Base-by-base conservation (phyloP, 2,888 invertebrate genomes). In the Cheilosia scutellata region DNA sequence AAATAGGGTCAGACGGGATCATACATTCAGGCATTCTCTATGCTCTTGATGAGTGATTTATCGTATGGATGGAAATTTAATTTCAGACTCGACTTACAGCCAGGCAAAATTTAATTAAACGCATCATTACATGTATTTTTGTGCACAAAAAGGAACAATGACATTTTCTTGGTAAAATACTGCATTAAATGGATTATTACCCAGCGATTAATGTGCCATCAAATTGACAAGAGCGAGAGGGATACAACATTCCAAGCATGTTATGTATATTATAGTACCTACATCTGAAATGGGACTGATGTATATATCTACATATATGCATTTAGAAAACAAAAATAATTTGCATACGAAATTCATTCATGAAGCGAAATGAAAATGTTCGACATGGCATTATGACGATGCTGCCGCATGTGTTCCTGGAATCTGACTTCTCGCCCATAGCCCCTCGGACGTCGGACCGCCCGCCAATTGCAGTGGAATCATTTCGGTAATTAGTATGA, bases 401-500 rank as follows among this genome's bases (percentile, higher is more conserved):
- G 58, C 27, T 49, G 62, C 74, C 70, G n/a, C n/a, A 65, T 68
- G 47, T n/a, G 58, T 84, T 84, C 75, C 65, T 63, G 25, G 75
- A 79, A 75, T 75, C 40, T 33, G 20, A 53, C n/a, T 66, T 33
- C 31, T 25, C 13, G 25, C n/a, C 27, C 29, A n/a, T 27, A 20
- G 5, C 25, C 47, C 40, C 33, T 27, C 47, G 42, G 31, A 2
- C 3, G n/a, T 4, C n/a, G 65, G 11, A 60, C 27, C 31, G 4
- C 5, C n/a, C n/a, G 27, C 25, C 33, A 27, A 49, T 82, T 57
- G 55, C 25, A 60, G 37, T 63, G 58, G 37, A 27, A 66, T 89
- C 91, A 90, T 68, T 91, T 91, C 89, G 90, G 90, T 91, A 91
- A 91, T 91, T 91, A 91, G 91, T 91, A 90, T 89, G 91, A 91